Evolutionary conservation across 2,797 vertebrate genomes (phyloP).

Genomic region (Otus scops): DNA sequence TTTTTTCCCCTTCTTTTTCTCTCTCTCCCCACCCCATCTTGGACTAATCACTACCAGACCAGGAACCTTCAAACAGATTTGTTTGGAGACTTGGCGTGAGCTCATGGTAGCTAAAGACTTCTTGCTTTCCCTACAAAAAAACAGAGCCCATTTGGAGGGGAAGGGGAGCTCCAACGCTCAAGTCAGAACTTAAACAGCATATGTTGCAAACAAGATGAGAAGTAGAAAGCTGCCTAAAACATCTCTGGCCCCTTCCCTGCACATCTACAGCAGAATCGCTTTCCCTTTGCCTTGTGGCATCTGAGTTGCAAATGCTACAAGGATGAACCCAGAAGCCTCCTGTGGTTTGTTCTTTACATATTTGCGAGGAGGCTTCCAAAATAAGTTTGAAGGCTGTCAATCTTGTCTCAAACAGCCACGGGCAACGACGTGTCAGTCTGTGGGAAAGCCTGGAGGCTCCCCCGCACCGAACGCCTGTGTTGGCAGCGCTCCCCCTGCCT

Average conservation of each 20-base stretch:
- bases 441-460: not conserved
- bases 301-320: not conserved
- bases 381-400: not conserved
- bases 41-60: constrained; percentile 21
- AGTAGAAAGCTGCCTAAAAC: not conserved
- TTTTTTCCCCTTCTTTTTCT: not conserved
- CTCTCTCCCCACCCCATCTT: not conserved
- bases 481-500: not conserved
- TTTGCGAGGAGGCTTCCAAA: not conserved
- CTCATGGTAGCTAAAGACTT: not conserved
- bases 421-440: not conserved
- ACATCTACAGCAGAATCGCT: not conserved
- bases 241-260: not conserved
- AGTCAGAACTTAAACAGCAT: not conserved
- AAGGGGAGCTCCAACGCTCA: not conserved
- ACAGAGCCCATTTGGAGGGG: not conserved
- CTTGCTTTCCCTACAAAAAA: not conserved
- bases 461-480: not conserved
- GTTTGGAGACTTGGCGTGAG: not conserved
- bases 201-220: not conserved
- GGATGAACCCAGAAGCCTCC: not conserved
- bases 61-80: constrained; percentile 10
- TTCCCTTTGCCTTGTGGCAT: not conserved
- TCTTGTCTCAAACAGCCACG: not conserved
- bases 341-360: not conserved